Evolutionary conservation across 2,888 invertebrate species (phyloP), one percentile per base, ranked within the genome.

Genomic region (Lutraria lutraria): DNA sequence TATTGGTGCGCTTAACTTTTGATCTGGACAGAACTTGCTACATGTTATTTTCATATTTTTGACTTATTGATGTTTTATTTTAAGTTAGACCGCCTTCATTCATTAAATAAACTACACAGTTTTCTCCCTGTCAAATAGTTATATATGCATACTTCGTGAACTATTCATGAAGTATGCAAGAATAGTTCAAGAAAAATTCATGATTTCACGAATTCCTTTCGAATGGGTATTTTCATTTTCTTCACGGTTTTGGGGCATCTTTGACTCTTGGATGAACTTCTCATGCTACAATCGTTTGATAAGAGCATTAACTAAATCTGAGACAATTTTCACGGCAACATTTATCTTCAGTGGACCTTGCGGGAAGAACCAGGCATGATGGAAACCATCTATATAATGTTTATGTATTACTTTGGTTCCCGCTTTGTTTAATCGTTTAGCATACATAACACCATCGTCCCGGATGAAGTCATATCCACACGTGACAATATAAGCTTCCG

Each of bases 361-460:
- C 13, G 92, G 90, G 86, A 94, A 94, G 81, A 93, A 87, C 86
- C 94, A 89, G 0, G 94, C 90, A 68, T 92, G 92, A 68, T 95
- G 95, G 88, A 94, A 95, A 34, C 93, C 94, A n/a, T 92, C 92
- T 1, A 91, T 83, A 80, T 94, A 95, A 83, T 95, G 92, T n/a
- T 88, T 91, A 29, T 92, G 92, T 1, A 93, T 93, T 0, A 94
- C 95, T 21, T 94, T 91, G 34, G 95, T 95, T 0, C 94, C 94
- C 34, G 91, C 91, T 53, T 90, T 92, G 86, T 93, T 89, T 63
- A 96, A 88, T 85, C 96, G 87, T 54, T 95, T 92, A 2, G 95
- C 95, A 86, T 96, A 96, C 94, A 96, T 94, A 10, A 95, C 88
- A 10, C 95, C 96, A 87, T 97, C 97, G 89, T 96, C 96, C 8